Base-by-base conservation (phyloP, 2,113 vertebrate species). In the Nestor notabilis region DNA sequence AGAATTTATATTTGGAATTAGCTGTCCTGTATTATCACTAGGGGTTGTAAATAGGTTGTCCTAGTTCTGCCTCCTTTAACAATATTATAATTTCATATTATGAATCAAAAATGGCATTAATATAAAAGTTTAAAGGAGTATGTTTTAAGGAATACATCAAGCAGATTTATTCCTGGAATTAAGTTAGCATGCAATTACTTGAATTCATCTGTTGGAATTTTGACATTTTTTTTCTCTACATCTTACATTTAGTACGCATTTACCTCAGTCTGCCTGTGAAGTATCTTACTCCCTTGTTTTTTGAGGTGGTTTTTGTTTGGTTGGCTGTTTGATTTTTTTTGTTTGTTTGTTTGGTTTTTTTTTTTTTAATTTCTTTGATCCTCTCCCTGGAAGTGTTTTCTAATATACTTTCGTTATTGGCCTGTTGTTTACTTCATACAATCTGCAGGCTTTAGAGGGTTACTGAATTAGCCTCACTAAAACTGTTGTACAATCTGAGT, bases 1-100 rank as follows among this genome's bases (percentile, higher is more conserved):
- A 37, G 4, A 52, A 69, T 79, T 94, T 94, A 94, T 97, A 97
- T 97, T 91, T 83, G 91, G 94, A 85, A 76, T 81, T 87, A 61
- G 28, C 87, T 52, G 91, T 88, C 70, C 61, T 87, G 41, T 86
- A 31, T 84, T 82, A n/a, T 31, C 44, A 39, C 37, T 44, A 81
- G 69, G 63, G 90, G 64, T 60, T 95, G 52, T 94, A 72, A 94
- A 80, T 79, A 70, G 41, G 35, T 71, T 94, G 92, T 90, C 81
- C 92, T 75, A 64, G 31, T 92, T 96, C 60, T 94, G 41, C 53
- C 21, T 95, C 17, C 60, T 94, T 64, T 91, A 41, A 41, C n/a
- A 61, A 43, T 41, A 24, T 49, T 88, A 60, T 52, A 35, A 65
- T 85, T 83, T 74, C 77, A 19, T 41, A 43, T 52, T 69, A 33